Conservation (phyloP, 1,140 invertebrate genomes). For the Temnothorax curvispinosus region DNA sequence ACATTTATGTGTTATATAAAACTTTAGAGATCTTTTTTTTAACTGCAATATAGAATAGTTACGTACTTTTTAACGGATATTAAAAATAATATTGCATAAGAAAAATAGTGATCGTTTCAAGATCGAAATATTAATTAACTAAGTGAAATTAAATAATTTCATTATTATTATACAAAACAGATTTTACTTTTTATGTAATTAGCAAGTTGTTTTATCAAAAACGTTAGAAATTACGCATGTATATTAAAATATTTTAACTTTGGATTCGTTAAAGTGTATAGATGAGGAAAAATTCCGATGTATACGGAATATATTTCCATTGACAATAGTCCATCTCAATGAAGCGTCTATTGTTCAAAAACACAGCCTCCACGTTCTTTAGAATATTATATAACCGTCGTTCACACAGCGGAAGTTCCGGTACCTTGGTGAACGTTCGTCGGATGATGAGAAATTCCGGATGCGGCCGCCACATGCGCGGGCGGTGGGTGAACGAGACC, state of each 20-base stretch:
- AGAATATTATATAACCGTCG: conserved; percentile 28
- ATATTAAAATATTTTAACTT: not conserved
- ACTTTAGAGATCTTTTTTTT: not conserved
- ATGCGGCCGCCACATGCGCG: conserved; percentile 65
- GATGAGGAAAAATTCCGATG: not conserved
- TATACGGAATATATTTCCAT: not conserved
- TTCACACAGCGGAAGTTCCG: not conserved
- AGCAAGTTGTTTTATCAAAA: not conserved
- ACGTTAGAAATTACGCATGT: not conserved
- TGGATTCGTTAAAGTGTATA: not conserved
- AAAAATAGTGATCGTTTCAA: not conserved
- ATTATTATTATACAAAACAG: not conserved
- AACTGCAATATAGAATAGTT: not conserved
- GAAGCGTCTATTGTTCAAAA: not conserved
- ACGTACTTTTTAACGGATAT: not conserved
- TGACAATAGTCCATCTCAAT: not conserved
- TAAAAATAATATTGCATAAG: not conserved
- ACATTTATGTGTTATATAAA: not conserved
- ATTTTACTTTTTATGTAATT: not conserved
- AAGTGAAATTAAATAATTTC: not conserved
- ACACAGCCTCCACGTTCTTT: conserved; percentile 49
- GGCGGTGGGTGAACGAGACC: conserved; percentile 74
- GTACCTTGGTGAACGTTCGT: conserved; percentile 78
- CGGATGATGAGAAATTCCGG: conserved; percentile 79
- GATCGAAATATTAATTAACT: not conserved